Conservation (phyloP, 2,113 vertebrate genomes). For the Octodon degus region DNA sequence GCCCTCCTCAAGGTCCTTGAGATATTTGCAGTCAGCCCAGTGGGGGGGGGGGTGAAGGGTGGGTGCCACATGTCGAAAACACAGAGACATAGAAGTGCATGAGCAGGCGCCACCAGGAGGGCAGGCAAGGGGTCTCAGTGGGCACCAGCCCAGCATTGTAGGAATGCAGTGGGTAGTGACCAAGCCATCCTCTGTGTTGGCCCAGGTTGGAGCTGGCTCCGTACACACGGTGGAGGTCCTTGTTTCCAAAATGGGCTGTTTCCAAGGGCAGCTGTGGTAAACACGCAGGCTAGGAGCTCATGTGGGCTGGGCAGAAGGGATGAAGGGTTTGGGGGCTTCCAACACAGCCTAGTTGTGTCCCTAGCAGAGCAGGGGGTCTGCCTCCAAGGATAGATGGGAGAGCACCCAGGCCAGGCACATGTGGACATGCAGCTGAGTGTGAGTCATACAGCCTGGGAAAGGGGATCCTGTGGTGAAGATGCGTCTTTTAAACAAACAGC, state of each 20-base stretch:
- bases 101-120: neutral
- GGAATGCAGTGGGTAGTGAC: neutral
- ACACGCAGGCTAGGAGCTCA: neutral
- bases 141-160: neutral
- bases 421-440: neutral
- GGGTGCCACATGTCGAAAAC: neutral
- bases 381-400: too few relatives aligned
- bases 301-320: neutral
- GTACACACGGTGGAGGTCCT: fast-evolving
- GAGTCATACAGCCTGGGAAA: neutral
- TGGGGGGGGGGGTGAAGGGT: neutral
- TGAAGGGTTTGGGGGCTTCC: neutral
- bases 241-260: neutral
- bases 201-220: neutral
- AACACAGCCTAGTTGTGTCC: neutral
- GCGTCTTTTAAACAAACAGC: neutral
- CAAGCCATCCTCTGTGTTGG: neutral
- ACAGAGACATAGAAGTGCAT: neutral
- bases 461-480: neutral
- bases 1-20: neutral
- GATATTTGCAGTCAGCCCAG: too few relatives aligned
- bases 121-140: neutral
- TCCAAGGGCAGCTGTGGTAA: neutral
- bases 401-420: neutral
- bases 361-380: too few relatives aligned